A percentile compares a stretch with the other conserved stretches of the same genome.
Evolutionary conservation across 2,797 vertebrate species (phyloP).

Genomic region (Sebastes vulpes): DNA sequence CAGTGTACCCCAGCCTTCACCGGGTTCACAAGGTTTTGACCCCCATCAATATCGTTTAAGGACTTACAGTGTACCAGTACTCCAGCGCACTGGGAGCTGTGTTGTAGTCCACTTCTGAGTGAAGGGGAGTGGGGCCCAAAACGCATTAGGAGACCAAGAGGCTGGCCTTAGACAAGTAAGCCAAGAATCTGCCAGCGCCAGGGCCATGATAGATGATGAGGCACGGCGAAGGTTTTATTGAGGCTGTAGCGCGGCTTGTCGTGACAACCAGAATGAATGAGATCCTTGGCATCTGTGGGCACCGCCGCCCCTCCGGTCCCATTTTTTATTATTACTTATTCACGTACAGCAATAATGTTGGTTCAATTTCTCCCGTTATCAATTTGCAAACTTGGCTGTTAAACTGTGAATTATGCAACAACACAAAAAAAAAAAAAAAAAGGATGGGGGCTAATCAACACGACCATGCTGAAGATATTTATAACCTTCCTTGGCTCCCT

Average conservation of each 20-base stretch:
- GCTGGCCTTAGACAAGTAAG: slow-evolving; percentile 30
- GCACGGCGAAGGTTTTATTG: slow-evolving; percentile 59
- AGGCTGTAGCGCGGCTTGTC: slow-evolving; percentile 37
- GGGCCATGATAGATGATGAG: slow-evolving; percentile 67
- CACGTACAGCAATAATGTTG: slow-evolving; percentile 58
- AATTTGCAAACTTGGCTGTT: slow-evolving; percentile 66
- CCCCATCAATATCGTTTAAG: slow-evolving; percentile 64
- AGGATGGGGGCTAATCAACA: slow-evolving; percentile 47
- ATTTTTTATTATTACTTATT: slow-evolving; percentile 71
- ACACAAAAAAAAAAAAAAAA: not conserved
- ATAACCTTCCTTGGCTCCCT: slow-evolving; percentile 27
- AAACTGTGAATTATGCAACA: slow-evolving; percentile 68
- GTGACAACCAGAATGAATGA: slow-evolving; percentile 65
- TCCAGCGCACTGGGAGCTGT: slow-evolving; percentile 6
- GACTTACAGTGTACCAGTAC: slow-evolving; percentile 19
- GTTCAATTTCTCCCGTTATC: slow-evolving; percentile 59
- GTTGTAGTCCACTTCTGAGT: slow-evolving; percentile 6
- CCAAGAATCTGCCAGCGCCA: slow-evolving; percentile 65
- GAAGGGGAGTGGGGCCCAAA: slow-evolving; percentile 5
- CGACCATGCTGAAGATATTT: slow-evolving; percentile 31
- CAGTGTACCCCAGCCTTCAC: slow-evolving; percentile 8
- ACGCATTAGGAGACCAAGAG: slow-evolving; percentile 32
- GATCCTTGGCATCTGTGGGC: slow-evolving; percentile 51
- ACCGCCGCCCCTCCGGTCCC: slow-evolving; percentile 23
- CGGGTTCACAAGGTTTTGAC: slow-evolving; percentile 46